Conservation (phyloP, 2,888 invertebrate species). For the Megalurothrips usitatus region DNA sequence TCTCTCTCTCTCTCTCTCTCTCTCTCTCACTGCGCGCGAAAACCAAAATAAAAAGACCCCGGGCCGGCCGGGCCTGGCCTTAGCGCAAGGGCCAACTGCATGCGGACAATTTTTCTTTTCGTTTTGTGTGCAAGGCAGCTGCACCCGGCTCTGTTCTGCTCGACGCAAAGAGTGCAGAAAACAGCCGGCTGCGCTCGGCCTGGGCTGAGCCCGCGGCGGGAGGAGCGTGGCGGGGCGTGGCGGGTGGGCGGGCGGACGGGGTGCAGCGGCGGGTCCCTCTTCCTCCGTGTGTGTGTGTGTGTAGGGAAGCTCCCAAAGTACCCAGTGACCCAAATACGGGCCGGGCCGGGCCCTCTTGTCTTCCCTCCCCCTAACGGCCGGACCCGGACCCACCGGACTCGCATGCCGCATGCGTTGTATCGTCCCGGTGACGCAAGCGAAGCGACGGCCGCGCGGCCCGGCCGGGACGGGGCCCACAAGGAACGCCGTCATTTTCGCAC, state of each 20-base stretch:
- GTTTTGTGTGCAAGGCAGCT: constrained; percentile 18
- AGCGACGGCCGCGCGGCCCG: too few relatives aligned
- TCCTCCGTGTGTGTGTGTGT: neutral
- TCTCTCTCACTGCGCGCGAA: too few relatives aligned
- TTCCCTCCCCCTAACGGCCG: neutral
- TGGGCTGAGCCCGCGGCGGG: neutral
- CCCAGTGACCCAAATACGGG: constrained; percentile 17
- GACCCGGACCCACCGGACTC: neutral
- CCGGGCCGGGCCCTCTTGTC: neutral
- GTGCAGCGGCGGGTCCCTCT: neutral
- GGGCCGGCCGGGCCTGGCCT: neutral
- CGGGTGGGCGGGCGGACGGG: neutral
- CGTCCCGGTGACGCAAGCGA: too few relatives aligned
- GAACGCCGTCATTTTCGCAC: too few relatives aligned
- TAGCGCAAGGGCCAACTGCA: constrained; percentile 3
- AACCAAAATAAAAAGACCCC: neutral
- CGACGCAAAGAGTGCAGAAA: neutral
- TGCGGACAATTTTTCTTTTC: constrained; percentile 24
- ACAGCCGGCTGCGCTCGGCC: neutral
- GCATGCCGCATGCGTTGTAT: neutral
- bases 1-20: too few relatives aligned
- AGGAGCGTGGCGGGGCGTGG: neutral
- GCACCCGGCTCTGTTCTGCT: neutral
- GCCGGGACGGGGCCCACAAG: too few relatives aligned
- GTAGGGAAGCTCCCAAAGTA: constrained; percentile 16